Conservation (phyloP, 2,888 invertebrate genomes). For the Gandaritis pyraliata region DNA sequence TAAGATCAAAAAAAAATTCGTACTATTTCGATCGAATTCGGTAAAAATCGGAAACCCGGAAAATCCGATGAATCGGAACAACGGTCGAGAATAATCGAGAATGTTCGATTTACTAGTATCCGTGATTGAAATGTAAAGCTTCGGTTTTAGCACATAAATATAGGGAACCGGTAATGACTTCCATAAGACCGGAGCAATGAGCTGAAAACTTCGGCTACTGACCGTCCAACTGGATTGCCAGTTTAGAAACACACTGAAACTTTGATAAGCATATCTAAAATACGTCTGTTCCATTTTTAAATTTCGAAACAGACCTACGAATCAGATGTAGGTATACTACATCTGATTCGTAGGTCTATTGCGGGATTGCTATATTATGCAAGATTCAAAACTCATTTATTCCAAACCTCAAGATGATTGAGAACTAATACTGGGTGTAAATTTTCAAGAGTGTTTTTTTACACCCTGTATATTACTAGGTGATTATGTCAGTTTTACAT, state of each 20-base stretch:
- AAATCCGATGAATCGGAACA: background rate
- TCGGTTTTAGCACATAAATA: slow-evolving; percentile 69
- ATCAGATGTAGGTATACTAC: too few relatives aligned
- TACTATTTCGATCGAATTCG: background rate
- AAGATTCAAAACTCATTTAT: too few relatives aligned
- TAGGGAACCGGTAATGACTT: slow-evolving; percentile 73
- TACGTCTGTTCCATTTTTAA: too few relatives aligned
- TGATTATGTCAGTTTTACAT: too few relatives aligned
- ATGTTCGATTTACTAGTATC: slow-evolving; percentile 42
- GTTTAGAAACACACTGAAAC: slow-evolving; percentile 6
- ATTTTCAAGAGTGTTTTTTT: too few relatives aligned
- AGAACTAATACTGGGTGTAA: too few relatives aligned
- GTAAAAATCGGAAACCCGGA: background rate
- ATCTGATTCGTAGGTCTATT: too few relatives aligned
- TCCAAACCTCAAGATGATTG: too few relatives aligned
- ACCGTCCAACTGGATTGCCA: slow-evolving; percentile 43
- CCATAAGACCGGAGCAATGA: slow-evolving; percentile 76
- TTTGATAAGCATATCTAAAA: background rate
- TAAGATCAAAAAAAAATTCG: too few relatives aligned
- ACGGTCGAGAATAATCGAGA: slow-evolving; percentile 20
- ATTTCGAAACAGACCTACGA: too few relatives aligned
- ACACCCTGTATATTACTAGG: too few relatives aligned
- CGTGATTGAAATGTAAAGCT: slow-evolving; percentile 76
- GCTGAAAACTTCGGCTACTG: slow-evolving; percentile 61
- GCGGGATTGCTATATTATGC: too few relatives aligned